These are phyloP conservation scores for Poeciliopsis prolifica DNA, from an alignment of 2,113 vertebrate genomes.

Conservation along the genomic window DNA sequence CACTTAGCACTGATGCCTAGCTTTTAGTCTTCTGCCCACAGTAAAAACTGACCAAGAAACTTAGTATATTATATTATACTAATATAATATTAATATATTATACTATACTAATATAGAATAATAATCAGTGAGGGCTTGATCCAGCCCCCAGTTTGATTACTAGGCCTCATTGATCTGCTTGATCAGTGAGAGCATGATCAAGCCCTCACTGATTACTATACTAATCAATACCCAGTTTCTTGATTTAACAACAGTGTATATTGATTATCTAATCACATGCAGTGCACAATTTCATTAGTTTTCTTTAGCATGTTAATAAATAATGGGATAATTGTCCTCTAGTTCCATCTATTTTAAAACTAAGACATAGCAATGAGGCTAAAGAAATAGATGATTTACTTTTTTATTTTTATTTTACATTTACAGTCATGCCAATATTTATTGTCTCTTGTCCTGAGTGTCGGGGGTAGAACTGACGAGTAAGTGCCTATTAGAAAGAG, in stretches of 20 bases:
- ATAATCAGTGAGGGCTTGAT: no score
- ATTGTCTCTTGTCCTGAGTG: not conserved
- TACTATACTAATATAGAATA: no score
- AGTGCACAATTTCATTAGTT: not conserved
- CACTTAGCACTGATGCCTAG: not conserved
- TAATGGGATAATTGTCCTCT: conserved; percentile 23
- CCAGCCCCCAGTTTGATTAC: no score
- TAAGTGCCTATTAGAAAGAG: not conserved
- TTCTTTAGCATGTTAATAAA: not conserved
- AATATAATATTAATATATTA: no score
- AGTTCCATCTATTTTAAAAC: not conserved
- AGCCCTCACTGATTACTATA: no score
- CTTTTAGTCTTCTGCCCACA: not conserved
- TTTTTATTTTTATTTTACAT: not conserved
- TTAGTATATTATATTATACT: no score
- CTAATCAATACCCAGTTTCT: no score
- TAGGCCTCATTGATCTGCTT: no score
- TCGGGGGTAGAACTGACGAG: not conserved
- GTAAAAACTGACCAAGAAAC: not conserved
- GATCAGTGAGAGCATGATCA: no score
- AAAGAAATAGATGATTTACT: not conserved
- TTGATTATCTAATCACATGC: no score
- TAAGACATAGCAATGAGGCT: not conserved
- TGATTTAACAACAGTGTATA: no score
- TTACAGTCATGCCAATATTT: not conserved